Evolutionary conservation across 2,888 invertebrate species (phyloP).

Genomic region (Hirtodrosophila cameraria): DNA sequence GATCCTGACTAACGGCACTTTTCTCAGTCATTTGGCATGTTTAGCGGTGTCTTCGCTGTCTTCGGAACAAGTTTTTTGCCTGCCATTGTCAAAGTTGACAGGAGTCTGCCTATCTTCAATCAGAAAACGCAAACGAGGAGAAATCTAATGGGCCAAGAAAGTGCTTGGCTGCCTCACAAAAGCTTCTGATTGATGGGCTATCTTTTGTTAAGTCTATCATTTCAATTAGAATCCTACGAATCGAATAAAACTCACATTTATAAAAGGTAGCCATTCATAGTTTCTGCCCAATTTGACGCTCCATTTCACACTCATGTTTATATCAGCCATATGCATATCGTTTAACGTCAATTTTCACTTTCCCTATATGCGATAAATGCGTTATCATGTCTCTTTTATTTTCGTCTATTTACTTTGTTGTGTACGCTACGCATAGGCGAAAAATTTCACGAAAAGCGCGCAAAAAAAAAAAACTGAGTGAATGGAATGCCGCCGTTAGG

Average conservation of each 20-base stretch:
- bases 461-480: slow-evolving; percentile 65
- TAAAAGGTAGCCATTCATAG: not conserved
- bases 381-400: slow-evolving; percentile 60
- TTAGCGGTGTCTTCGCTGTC: slow-evolving; percentile 36
- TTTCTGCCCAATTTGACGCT: slow-evolving; percentile 28
- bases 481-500: slow-evolving; percentile 71
- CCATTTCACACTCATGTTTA: slow-evolving; percentile 35
- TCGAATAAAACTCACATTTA: too few relatives aligned
- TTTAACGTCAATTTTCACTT: slow-evolving; percentile 65
- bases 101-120: slow-evolving; percentile 40
- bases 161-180: not conserved
- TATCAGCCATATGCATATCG: slow-evolving; percentile 40
- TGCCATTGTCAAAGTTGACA: slow-evolving; percentile 38
- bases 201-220: too few relatives aligned
- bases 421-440: slow-evolving; percentile 62
- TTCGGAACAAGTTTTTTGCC: slow-evolving; percentile 16
- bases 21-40: slow-evolving; percentile 36
- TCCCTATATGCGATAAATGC: slow-evolving; percentile 75
- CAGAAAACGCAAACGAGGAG: slow-evolving; percentile 43
- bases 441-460: slow-evolving; percentile 57
- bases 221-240: too few relatives aligned
- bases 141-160: slow-evolving; percentile 32
- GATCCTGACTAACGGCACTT: slow-evolving; percentile 70
- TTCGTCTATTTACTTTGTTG: slow-evolving; percentile 9
- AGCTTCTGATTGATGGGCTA: too few relatives aligned